A percentile compares a stretch with the other conserved stretches of the same genome.
Evolutionary conservation across 2,888 invertebrate genomes (phyloP).

Genomic region (Leptinotarsa haldemani): DNA sequence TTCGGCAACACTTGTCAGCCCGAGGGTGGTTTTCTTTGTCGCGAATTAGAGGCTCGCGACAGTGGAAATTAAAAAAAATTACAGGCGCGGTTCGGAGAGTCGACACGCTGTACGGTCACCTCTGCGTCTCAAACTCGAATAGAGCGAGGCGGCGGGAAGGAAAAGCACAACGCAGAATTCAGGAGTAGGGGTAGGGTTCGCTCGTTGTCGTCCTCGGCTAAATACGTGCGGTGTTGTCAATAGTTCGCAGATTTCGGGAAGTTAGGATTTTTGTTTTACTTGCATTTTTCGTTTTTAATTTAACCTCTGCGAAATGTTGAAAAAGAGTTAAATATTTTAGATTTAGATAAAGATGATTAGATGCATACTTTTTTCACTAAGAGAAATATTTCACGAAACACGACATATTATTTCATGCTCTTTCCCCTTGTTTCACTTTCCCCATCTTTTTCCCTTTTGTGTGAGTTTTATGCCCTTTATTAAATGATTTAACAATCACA

Average conservation of each 20-base stretch:
- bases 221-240: conserved; percentile 31
- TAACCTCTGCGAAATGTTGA: too few species aligned
- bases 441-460: too few species aligned
- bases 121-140: conserved; percentile 55
- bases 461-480: too few species aligned
- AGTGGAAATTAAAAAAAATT: conserved; percentile 42
- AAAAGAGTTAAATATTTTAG: too few species aligned
- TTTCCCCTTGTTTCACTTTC: too few species aligned
- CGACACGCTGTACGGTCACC: conserved; percentile 31
- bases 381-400: too few species aligned
- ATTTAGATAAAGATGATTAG: too few species aligned
- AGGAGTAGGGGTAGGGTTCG: conserved; percentile 48
- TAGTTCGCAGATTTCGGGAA: conserved; percentile 1
- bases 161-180: conserved; percentile 52
- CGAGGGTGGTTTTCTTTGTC: conserved; percentile 30
- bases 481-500: too few species aligned
- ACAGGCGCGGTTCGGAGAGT: conserved; percentile 47
- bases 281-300: too few species aligned
- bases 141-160: conserved; percentile 49
- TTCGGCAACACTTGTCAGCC: not conserved
- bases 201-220: conserved; percentile 40
- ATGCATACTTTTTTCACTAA: too few species aligned
- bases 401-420: too few species aligned
- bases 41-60: conserved; percentile 40
- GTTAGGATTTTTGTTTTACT: not conserved